Evolutionary conservation across 2,113 vertebrate genomes (phyloP), one percentile per base, ranked within the genome.

Genomic region (Halichoeres trimaculatus): DNA sequence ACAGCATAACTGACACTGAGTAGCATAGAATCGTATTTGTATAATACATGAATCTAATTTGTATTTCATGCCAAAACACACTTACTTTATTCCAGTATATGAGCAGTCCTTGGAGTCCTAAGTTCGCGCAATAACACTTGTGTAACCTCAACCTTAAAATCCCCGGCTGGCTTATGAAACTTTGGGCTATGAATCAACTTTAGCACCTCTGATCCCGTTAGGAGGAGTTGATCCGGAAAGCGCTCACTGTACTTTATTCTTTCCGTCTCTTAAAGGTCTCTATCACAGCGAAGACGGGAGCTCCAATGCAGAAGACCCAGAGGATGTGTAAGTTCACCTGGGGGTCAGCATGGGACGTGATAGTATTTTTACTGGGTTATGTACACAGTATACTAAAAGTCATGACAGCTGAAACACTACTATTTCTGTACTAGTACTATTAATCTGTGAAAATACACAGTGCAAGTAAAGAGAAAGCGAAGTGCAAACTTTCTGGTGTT

Each of bases 251-350:
- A 0, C 26, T 40, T 0, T 3, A 76, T 6, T 26, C 0, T 6
- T 0, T 73, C 24, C 14, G 26, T 40, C 2, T 34, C 54, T 14
- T 13, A 26, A 56, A 94, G 93, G 83, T 86, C 77, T 87, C 16
- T 62, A 74, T 67, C 84, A 85, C 53, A 72, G 45, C 20, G 89
- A 91, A 34, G 90, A 88, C 22, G 79, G 65, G 23, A 70, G 75
- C 45, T 65, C 85, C 23, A 80, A 74, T 6, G 65, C 80, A 36
- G 93, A 95, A 35, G 81, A 88, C 19, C 65, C 74, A 3, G 80
- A 89, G 5, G 84, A 93, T 35, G 92, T 93, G 93, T 94, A 62
- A 89, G 92, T 93, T 23, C n/a, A 43, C 20, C 0, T 4, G 2
- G 1, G 1, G 3, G 26, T 17, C 63, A 58, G 64, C 55, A 61